These are phyloP conservation scores for Nothocercus julius DNA, from an alignment of 2,113 vertebrate genomes.

Conservation along the genomic window DNA sequence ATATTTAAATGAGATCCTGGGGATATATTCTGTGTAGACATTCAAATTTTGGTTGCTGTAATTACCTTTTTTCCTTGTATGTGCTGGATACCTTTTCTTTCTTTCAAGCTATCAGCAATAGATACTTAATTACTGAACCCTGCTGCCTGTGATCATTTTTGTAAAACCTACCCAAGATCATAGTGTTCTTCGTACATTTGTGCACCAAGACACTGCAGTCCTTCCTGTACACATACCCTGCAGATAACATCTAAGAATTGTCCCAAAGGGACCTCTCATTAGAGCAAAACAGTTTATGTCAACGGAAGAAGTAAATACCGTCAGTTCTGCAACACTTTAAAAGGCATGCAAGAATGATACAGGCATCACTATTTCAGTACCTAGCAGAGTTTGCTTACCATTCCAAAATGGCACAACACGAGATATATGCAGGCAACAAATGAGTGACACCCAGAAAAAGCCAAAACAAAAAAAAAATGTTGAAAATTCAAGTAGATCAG, in stretches of 20 bases:
- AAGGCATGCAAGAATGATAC: background rate
- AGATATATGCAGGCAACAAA: background rate
- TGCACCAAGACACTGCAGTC: background rate
- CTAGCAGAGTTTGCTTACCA: background rate
- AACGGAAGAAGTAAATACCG: slow-evolving; percentile 31
- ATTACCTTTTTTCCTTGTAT: background rate
- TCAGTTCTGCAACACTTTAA: background rate
- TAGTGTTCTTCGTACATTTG: background rate
- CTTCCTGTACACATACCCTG: background rate
- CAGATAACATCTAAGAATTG: slow-evolving; percentile 28
- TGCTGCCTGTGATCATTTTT: background rate
- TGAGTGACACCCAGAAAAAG: background rate
- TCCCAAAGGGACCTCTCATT: slow-evolving; percentile 23
- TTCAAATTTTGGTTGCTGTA: rapidly evolving
- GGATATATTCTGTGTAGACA: background rate
- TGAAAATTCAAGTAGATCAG: background rate
- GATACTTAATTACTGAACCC: background rate
- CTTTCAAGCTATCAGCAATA: background rate
- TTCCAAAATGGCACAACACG: background rate
- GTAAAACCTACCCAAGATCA: background rate
- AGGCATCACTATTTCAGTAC: background rate
- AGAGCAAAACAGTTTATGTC: slow-evolving; percentile 40
- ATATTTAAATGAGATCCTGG: background rate
- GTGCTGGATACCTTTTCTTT: background rate
- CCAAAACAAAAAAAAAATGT: background rate